Evolutionary conservation across 2,888 invertebrate species (phyloP), one percentile per base, ranked within the genome.

Genomic region (Liodrosophila aerea): DNA sequence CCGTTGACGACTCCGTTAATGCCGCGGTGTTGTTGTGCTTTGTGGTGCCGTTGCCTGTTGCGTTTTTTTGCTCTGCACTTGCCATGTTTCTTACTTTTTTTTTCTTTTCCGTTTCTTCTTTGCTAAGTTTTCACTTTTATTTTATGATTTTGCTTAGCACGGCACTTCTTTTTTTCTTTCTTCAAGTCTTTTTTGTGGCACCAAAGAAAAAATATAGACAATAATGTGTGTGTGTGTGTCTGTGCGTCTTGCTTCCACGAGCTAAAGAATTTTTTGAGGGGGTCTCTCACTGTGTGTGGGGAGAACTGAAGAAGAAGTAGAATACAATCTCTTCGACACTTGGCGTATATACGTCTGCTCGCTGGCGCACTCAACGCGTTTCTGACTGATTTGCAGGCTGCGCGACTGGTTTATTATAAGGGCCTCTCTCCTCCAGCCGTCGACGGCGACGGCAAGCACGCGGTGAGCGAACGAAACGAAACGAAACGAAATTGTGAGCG

Each of bases 391-490:
- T 78, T 74, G 70, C 71, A 67, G 60, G 81, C 64, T 73, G 74
- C 74, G 72, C 78, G 68, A 68, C 83, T 65, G 69, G 66, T 69
- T 71, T 87, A 87, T 85, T 87, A 87, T 87, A 82, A 64, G 70
- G 60, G 70, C 65, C 70, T 57, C 60, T 65, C 51, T 65, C 51
- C 45, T 63, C 73, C 70, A 67, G 73, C 46, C 33, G 29, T 1
- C 57, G 45, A 1, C 51, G 30, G 0, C 45, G 31, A 4, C 18
- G 49, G 9, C 40, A 52, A 45, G 44, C 40, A 64, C 36, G 50
- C 31, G 41, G 47, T 7, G 34, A 59, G 40, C 61, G 46, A 49
- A 43, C 50, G 37, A 27, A 27, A 41, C 41, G 34, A 34, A 60
- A 18, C 44, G 50, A 29, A 61, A 37, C 30, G 39, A 41, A 27